Base-by-base conservation (phyloP, 2,888 invertebrate species). In the Corythucha ciliata region DNA sequence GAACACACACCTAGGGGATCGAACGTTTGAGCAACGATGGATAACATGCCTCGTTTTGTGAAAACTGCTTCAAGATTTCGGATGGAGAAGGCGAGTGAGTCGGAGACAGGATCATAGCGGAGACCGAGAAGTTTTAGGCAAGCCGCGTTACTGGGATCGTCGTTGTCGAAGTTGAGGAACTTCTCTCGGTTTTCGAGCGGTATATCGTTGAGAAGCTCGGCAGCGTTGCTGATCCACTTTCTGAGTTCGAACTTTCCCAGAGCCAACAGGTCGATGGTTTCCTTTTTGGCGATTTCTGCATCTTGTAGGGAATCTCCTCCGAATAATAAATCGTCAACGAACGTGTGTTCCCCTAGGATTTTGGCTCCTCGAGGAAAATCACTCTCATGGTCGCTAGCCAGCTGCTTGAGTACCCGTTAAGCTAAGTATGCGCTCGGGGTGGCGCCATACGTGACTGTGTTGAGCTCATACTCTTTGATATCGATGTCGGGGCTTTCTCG, bases 241-340 rank as follows among this genome's bases (percentile, higher is more conserved):
- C 45, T 42, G 5, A 55, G 26, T 18, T 36, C 12, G 33, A 55
- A 55, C 10, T 45, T 37, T 5, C 55, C 55, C 45, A 39, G 37
- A 1, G 12, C 22, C 14, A 55, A 26, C 10, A 53, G 18, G 7
- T n/a, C 26, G 2, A 52, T 45, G 21, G n/a, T n/a, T n/a, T n/a
- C n/a, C n/a, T n/a, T n/a, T n/a, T n/a, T n/a, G n/a, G n/a, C n/a
- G n/a, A n/a, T n/a, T n/a, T n/a, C n/a, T n/a, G n/a, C n/a, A n/a
- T n/a, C n/a, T n/a, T n/a, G n/a, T n/a, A n/a, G n/a, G n/a, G n/a
- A n/a, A n/a, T n/a, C n/a, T n/a, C n/a, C n/a, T n/a, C n/a, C n/a
- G n/a, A n/a, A n/a, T n/a, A n/a, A n/a, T n/a, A n/a, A n/a, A n/a
- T n/a, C n/a, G n/a, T n/a, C n/a, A n/a, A n/a, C n/a, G n/a, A n/a